These are phyloP conservation scores for Zoanthus gigantus DNA, from an alignment of 92 coral and sea anemone genomes.

Conservation along the genomic window DNA sequence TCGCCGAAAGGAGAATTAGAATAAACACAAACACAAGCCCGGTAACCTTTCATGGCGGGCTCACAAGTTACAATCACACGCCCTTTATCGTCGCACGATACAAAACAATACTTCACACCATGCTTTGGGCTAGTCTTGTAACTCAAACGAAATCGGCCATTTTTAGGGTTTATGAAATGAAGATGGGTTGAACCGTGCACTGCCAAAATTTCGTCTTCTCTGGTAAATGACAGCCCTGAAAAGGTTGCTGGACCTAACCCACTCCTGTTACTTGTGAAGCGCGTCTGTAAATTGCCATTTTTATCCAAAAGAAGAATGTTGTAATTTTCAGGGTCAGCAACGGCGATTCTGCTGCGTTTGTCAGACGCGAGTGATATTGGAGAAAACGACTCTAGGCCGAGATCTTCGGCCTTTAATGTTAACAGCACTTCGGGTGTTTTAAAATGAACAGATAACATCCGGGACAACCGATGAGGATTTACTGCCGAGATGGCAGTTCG, in stretches of 20 bases:
- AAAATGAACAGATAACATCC: conserved; percentile 57
- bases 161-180: conserved; percentile 71
- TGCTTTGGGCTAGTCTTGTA: conserved; percentile 75
- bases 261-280: conserved; percentile 63
- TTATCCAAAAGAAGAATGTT: conserved; percentile 74
- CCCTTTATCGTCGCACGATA: conserved; percentile 70
- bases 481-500: background rate
- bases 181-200: conserved; percentile 84
- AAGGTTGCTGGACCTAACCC: conserved; percentile 74
- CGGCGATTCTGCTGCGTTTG: conserved; percentile 69
- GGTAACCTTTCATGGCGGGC: conserved; percentile 76
- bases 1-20: conserved; percentile 84
- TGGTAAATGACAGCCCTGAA: conserved; percentile 85
- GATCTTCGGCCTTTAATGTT: conserved; percentile 62
- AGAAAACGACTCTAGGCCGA: conserved; percentile 81
- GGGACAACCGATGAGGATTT: conserved; percentile 40
- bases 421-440: conserved; percentile 60
- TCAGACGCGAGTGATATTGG: conserved; percentile 89
- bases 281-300: conserved; percentile 67
- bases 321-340: conserved; percentile 88
- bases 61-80: conserved; percentile 84
- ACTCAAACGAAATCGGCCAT: conserved; percentile 82
- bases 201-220: conserved; percentile 68
- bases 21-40: conserved; percentile 85
- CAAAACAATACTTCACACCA: conserved; percentile 85